phyloP scores from a whole-genome alignment of 2,888 invertebrate genomes.

The Panopea generosa region DNA sequence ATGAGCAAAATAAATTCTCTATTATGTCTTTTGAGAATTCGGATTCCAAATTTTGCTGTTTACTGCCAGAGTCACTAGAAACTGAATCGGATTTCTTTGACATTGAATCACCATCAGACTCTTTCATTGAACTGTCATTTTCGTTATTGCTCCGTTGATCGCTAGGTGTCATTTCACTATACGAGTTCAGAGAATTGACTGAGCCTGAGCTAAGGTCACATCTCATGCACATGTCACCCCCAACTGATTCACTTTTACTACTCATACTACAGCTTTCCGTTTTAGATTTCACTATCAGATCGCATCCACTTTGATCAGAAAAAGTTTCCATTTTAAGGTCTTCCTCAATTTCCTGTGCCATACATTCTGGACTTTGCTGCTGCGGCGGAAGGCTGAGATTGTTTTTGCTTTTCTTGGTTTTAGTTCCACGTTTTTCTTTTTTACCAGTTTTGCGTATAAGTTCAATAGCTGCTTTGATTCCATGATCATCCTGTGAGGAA shows the following conservation, averaged over 20 bases:
- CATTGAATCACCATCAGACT: conserved; percentile 69
- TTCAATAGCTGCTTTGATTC: conserved; percentile 40
- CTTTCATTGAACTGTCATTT: conserved; percentile 84
- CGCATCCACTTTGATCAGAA: conserved; percentile 15
- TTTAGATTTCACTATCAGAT: conserved; percentile 26
- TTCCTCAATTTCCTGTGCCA: conserved; percentile 8
- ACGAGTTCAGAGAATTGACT: conserved; percentile 66
- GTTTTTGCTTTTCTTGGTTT: background rate
- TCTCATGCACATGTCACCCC: conserved; percentile 14
- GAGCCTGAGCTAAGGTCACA: conserved; percentile 50
- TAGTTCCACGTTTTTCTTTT: conserved; percentile 48
- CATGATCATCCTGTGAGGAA: conserved; percentile 38
- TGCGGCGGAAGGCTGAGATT: background rate
- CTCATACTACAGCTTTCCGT: conserved; percentile 35
- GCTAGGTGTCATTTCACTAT: conserved; percentile 84
- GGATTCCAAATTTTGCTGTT: conserved; percentile 55
- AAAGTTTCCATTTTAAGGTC: conserved; percentile 37
- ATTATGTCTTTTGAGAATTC: conserved; percentile 37
- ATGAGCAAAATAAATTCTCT: conserved; percentile 56
- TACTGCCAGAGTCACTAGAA: conserved; percentile 42
- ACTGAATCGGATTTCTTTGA: conserved; percentile 64
- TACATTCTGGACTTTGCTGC: conserved; percentile 19
- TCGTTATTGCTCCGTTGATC: conserved; percentile 79
- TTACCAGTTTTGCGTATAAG: conserved; percentile 33
- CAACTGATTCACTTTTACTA: conserved; percentile 46